Percentiles rank a stretch among this genome's conserved stretches.
Evolutionary conservation across 2,888 invertebrate species (phyloP).

Genomic region (Criorhina ranunculi): DNA sequence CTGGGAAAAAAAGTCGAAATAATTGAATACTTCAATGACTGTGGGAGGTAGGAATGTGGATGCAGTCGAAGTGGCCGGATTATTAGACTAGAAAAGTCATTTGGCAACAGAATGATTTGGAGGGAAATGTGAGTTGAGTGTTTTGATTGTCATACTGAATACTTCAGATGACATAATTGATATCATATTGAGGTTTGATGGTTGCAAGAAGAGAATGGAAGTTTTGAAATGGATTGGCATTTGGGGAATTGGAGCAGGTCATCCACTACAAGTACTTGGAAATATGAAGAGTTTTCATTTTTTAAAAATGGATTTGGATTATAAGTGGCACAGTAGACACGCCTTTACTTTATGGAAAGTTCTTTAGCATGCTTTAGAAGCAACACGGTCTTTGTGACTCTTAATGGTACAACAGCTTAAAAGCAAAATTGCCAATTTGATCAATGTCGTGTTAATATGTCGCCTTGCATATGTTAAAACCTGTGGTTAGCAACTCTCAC

Average conservation of each 20-base stretch:
- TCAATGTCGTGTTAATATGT: too few species aligned
- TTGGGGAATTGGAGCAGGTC: neutral
- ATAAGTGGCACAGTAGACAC: too few species aligned
- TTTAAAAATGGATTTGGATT: too few species aligned
- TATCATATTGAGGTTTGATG: slow-evolving; percentile 21
- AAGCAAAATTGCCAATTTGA: too few species aligned
- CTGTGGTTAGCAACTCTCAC: too few species aligned
- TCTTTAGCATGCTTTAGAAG: too few species aligned
- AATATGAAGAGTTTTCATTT: too few species aligned
- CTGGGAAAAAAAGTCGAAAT: slow-evolving; percentile 43
- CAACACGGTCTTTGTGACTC: too few species aligned
- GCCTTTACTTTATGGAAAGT: too few species aligned
- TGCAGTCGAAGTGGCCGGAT: slow-evolving; percentile 43
- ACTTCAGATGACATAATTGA: slow-evolving; percentile 50
- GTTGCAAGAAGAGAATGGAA: neutral
- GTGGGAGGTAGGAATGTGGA: neutral
- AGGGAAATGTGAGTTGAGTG: slow-evolving; percentile 37
- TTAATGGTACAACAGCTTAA: too few species aligned
- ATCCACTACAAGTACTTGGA: neutral
- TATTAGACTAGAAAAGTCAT: slow-evolving; percentile 52
- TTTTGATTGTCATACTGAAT: slow-evolving; percentile 44
- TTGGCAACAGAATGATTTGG: slow-evolving; percentile 36
- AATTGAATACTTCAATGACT: slow-evolving; percentile 51
- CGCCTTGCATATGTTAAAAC: too few species aligned
- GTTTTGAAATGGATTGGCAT: neutral